These are phyloP conservation scores for Sebastes elongatus DNA, from an alignment of 2,797 vertebrate genomes.

Conservation along the genomic window DNA sequence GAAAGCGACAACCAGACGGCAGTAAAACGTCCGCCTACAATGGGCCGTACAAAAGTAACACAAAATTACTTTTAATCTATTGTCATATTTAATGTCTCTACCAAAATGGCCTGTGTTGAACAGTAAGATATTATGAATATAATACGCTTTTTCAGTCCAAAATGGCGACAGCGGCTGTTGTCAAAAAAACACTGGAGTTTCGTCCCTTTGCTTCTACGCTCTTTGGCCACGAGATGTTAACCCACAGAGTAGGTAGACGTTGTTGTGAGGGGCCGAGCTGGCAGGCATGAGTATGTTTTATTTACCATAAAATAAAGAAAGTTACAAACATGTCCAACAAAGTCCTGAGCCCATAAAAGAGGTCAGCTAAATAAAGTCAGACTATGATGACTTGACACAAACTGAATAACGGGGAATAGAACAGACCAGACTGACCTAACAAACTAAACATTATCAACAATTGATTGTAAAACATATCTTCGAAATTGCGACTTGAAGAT, in stretches of 20 bases:
- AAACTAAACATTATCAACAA: not conserved
- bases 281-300: not conserved
- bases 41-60: too few relatives aligned
- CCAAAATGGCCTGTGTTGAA: too few relatives aligned
- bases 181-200: too few relatives aligned
- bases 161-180: too few relatives aligned
- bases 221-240: not conserved
- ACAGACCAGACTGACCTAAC: not conserved
- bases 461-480: not conserved
- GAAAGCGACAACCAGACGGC: accelerated
- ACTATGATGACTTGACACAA: not conserved
- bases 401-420: not conserved
- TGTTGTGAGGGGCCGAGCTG: not conserved
- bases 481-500: accelerated
- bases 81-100: too few relatives aligned
- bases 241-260: not conserved
- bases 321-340: not conserved
- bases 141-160: too few relatives aligned
- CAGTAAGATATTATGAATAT: too few relatives aligned
- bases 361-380: not conserved
- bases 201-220: too few relatives aligned
- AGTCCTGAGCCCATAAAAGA: not conserved
- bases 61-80: too few relatives aligned
- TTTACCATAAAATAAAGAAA: not conserved
- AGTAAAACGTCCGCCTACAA: too few relatives aligned